Conservation (phyloP, 1,140 invertebrate species). For the Physella acuta region DNA sequence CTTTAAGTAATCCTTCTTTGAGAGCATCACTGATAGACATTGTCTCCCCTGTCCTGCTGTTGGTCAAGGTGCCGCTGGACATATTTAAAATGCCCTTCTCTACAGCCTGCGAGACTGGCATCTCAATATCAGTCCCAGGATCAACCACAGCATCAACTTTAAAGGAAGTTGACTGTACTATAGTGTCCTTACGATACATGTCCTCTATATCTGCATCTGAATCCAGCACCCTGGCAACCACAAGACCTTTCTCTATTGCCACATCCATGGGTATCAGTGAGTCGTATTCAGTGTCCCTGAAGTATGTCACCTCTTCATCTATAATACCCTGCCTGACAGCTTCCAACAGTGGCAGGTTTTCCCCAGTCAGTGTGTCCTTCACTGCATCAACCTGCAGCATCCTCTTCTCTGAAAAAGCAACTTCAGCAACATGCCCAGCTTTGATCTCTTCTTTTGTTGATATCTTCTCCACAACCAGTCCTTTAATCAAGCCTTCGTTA, state of each 20-base stretch:
- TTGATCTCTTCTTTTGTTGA: slow-evolving; percentile 40
- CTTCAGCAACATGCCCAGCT: slow-evolving; percentile 43
- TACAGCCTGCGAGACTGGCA: slow-evolving; percentile 80
- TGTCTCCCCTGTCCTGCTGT: slow-evolving; percentile 70
- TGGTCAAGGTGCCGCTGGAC: slow-evolving; percentile 57
- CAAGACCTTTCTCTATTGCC: slow-evolving; percentile 62
- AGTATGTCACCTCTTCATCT: slow-evolving; percentile 63
- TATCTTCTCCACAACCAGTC: slow-evolving; percentile 42
- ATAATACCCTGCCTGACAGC: slow-evolving; percentile 47
- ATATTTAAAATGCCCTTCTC: slow-evolving; percentile 66
- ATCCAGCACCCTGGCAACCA: slow-evolving; percentile 40
- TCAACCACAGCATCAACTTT: slow-evolving; percentile 48
- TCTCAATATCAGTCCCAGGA: slow-evolving; percentile 65
- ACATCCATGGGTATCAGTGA: slow-evolving; percentile 71
- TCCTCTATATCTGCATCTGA: slow-evolving; percentile 34
- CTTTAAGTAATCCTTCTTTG: slow-evolving; percentile 71
- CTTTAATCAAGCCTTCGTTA: slow-evolving; percentile 40
- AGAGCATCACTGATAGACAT: slow-evolving; percentile 77
- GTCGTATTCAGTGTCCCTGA: slow-evolving; percentile 71
- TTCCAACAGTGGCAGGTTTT: slow-evolving; percentile 43
- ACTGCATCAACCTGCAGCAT: slow-evolving; percentile 62
- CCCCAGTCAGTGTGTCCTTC: slow-evolving; percentile 76
- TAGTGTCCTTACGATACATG: slow-evolving; percentile 32
- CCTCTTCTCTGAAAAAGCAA: slow-evolving; percentile 45
- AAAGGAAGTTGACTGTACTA: slow-evolving; percentile 42